Conservation (phyloP, 2,888 invertebrate genomes). For the Spodoptera littoralis region DNA sequence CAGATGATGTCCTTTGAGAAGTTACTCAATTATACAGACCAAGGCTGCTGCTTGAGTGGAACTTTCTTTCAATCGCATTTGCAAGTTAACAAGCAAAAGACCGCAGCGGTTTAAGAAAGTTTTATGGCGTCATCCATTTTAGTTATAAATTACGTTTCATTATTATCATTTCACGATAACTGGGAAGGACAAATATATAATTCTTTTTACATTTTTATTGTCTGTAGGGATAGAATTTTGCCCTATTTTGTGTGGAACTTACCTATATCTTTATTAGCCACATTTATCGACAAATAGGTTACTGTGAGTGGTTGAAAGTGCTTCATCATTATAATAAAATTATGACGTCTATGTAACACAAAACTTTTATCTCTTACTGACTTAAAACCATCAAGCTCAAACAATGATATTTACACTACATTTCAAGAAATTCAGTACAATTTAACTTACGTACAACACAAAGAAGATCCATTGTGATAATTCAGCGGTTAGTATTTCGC, state of each 20-base stretch:
- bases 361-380: no score
- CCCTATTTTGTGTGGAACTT: no score
- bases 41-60: conserved; percentile 19
- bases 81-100: conserved; percentile 45
- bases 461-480: background rate
- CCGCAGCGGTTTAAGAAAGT: conserved; percentile 38
- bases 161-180: conserved; percentile 9
- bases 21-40: conserved; percentile 45
- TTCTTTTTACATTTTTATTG: no score
- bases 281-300: no score
- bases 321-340: no score
- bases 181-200: background rate
- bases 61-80: conserved; percentile 50
- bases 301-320: no score
- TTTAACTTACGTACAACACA: background rate
- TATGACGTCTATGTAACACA: no score
- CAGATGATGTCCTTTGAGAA: conserved; percentile 45
- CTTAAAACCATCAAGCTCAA: no score
- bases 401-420: no score
- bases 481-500: conserved; percentile 6
- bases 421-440: no score
- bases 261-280: no score
- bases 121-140: conserved; percentile 33
- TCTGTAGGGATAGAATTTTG: no score
- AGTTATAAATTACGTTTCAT: conserved; percentile 26